These are phyloP conservation scores for Toxostoma redivivum DNA, from an alignment of 2,113 vertebrate genomes.

Conservation along the genomic window DNA sequence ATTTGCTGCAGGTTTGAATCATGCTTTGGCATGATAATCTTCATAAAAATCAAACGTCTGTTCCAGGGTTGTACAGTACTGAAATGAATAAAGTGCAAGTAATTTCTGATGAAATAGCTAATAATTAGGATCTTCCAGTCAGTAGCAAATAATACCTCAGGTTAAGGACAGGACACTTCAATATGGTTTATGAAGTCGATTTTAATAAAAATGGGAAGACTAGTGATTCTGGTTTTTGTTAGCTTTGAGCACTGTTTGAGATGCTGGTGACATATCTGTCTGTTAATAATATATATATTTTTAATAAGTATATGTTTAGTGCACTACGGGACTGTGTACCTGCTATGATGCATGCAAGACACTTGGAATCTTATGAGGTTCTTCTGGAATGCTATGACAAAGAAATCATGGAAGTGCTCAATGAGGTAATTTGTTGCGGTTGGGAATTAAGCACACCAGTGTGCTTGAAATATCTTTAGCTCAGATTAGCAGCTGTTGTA, in stretches of 20 bases:
- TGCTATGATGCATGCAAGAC: conserved; percentile 89
- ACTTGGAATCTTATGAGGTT: conserved; percentile 87
- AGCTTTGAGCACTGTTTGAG: not conserved
- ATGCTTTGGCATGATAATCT: not conserved
- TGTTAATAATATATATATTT: not conserved
- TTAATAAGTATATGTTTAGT: conserved; percentile 94
- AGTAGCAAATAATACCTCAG: not conserved
- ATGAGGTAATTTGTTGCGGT: conserved; percentile 78
- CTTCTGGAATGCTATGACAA: conserved; percentile 92
- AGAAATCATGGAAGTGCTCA: conserved; percentile 94
- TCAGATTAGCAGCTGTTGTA: not conserved
- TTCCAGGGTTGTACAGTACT: not conserved
- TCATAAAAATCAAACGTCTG: not conserved
- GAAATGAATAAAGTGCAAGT: not conserved
- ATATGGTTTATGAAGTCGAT: not conserved
- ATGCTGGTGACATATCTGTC: not conserved
- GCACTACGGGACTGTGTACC: conserved; percentile 92
- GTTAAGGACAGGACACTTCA: not conserved
- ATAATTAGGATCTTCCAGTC: not conserved
- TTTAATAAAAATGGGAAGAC: not conserved
- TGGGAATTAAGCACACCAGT: not conserved
- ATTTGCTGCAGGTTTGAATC: not conserved
- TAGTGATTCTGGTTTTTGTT: not conserved
- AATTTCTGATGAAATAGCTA: not conserved
- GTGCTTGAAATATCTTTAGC: not conserved